Base-by-base conservation (phyloP, 2,797 vertebrate genomes). In the Arnoldichthys spilopterus region DNA sequence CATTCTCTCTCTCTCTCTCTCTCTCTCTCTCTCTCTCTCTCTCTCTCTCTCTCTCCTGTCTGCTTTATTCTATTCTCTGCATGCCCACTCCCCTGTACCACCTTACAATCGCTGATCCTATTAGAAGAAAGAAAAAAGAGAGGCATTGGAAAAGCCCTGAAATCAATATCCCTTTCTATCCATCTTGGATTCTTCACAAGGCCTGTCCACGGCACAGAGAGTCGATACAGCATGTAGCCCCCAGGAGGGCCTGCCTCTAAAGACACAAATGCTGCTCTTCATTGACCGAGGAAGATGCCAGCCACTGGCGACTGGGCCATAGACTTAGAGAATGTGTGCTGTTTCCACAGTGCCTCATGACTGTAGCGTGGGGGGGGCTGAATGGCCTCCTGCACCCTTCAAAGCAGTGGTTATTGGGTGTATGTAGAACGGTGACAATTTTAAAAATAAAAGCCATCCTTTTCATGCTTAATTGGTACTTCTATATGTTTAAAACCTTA, bases 1-100 rank as follows among this genome's bases (percentile, higher is more conserved):
- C 13, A 77, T 81, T 86, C 85, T 92, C 88, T 86, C 62, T 68
- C 82, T 84, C 86, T n/a, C n/a, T n/a, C n/a, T n/a, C 22, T 56
- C 54, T 54, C 84, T 85, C 83, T 81, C 84, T 88, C 87, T 85
- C 87, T 88, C 87, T 83, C 81, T 85, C 86, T 79, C 76, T 54
- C 43, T 59, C 59, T 56, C 34, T 73, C 53, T 59, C 20, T 67
- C 37, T 37, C 32, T 76, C 63, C 16, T 37, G 24, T 51, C 73
- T 80, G 26, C 63, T 63, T 59, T 58, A n/a, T 69, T 59, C 73
- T 62, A 30, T 63, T 81, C 58, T 69, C 84, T 72, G 58, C 70
- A 47, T 72, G 51, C 53, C 73, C 28, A 53, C 75, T 80, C 43
- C 2, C 4, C 32, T 75, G 47, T 72, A 66, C 54, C 75, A 78